phyloP scores from a whole-genome alignment of 2,888 invertebrate genomes.

The Ceraclea dissimilis region DNA sequence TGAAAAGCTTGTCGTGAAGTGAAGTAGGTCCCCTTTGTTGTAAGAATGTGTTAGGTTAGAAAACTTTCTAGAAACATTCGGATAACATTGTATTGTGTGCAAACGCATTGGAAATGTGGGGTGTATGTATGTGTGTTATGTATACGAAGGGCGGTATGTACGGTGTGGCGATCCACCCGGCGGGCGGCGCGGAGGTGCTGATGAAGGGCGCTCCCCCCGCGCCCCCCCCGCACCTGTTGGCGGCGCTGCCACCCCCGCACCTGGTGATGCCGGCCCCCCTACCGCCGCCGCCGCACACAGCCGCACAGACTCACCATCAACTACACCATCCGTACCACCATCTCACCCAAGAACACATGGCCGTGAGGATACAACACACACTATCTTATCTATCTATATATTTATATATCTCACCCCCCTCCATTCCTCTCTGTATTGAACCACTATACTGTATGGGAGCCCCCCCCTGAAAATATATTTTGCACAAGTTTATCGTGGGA shows the following conservation, averaged over 20 bases:
- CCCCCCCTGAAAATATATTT: too few relatives aligned
- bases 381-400: not conserved
- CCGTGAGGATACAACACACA: constrained; percentile 36
- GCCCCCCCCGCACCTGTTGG: constrained; percentile 47
- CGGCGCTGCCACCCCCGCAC: constrained; percentile 46
- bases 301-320: constrained; percentile 42
- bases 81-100: not conserved
- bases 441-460: too few relatives aligned
- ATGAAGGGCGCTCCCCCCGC: constrained; percentile 26
- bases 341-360: constrained; percentile 58
- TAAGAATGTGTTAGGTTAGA: too few relatives aligned
- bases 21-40: too few relatives aligned
- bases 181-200: constrained; percentile 28
- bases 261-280: constrained; percentile 47
- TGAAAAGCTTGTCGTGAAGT: too few relatives aligned
- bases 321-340: constrained; percentile 42
- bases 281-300: constrained; percentile 45
- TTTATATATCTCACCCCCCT: not conserved
- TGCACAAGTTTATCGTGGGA: too few relatives aligned
- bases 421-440: not conserved
- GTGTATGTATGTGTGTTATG: constrained; percentile 1
- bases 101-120: not conserved
- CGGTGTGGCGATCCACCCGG: constrained; percentile 24
- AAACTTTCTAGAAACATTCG: too few relatives aligned
- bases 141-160: constrained; percentile 19